phyloP scores from a whole-genome alignment of 2,888 invertebrate species.

The Thymelicus lineola region DNA sequence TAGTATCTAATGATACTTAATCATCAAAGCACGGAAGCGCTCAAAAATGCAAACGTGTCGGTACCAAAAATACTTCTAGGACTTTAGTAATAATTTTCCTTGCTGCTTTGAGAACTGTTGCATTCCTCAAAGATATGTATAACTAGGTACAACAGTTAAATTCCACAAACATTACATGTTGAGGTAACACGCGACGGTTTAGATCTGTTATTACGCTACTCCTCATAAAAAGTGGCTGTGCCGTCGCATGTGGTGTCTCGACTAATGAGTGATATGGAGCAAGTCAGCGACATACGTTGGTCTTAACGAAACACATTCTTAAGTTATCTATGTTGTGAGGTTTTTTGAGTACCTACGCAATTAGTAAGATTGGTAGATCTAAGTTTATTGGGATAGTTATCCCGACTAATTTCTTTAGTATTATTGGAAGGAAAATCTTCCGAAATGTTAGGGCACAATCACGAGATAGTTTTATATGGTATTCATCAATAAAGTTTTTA shows the following conservation, averaged over 20 bases:
- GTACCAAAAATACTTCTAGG: too few relatives aligned
- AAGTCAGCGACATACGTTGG: conserved; percentile 26
- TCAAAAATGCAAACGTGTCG: too few relatives aligned
- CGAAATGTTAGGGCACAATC: too few relatives aligned
- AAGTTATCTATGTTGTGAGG: background rate
- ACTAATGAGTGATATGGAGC: conserved; percentile 30
- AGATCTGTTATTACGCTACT: conserved; percentile 27
- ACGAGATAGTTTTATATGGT: too few relatives aligned
- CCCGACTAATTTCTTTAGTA: too few relatives aligned
- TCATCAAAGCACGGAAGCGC: background rate
- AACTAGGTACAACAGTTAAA: conserved; percentile 23
- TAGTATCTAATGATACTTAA: background rate
- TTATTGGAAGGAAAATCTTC: too few relatives aligned
- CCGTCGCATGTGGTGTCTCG: conserved; percentile 22
- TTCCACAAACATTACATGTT: conserved; percentile 22
- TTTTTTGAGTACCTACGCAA: too few relatives aligned
- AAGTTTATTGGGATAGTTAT: too few relatives aligned
- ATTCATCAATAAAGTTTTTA: too few relatives aligned
- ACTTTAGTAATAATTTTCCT: too few relatives aligned
- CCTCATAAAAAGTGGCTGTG: conserved; percentile 23
- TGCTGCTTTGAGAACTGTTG: background rate
- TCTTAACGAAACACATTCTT: conserved; percentile 24
- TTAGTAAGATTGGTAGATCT: too few relatives aligned
- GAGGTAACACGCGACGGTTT: conserved; percentile 28
- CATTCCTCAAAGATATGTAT: conserved; percentile 17